Percentiles rank a stretch among this genome's conserved stretches.
phyloP scores from a whole-genome alignment of 2,113 vertebrate genomes.

The Amblyornis subalaris region DNA sequence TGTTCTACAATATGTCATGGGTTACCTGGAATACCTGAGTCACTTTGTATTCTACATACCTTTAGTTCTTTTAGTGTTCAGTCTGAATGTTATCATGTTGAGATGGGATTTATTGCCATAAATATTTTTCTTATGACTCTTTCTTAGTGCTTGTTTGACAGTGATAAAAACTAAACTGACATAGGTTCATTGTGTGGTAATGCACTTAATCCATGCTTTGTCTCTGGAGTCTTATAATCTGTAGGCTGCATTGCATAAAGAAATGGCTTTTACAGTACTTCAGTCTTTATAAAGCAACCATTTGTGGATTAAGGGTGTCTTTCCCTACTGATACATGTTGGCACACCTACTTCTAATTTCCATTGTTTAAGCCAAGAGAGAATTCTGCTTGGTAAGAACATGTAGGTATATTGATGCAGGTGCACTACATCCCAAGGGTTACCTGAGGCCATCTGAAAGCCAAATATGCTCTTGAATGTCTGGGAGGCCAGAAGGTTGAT shows the following conservation, averaged over 20 bases:
- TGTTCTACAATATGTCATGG: background rate
- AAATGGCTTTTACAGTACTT: conserved; percentile 27
- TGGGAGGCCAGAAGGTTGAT: background rate
- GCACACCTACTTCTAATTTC: conserved; percentile 31
- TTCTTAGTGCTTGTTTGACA: background rate
- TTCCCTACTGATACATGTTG: background rate
- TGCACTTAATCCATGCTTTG: conserved; percentile 25
- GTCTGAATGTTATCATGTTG: conserved; percentile 25
- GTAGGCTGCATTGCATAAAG: background rate
- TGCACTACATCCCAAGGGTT: conserved; percentile 11
- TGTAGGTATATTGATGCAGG: conserved; percentile 22
- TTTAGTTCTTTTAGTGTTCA: background rate
- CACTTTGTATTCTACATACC: background rate
- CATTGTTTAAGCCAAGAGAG: background rate
- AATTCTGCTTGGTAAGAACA: background rate
- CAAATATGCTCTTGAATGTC: background rate
- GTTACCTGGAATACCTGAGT: conserved; percentile 18
- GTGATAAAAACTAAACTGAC: conserved; percentile 31
- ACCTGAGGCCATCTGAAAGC: background rate
- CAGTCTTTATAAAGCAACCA: conserved; percentile 31
- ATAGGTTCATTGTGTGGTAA: conserved; percentile 37
- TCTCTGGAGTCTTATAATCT: conserved; percentile 11
- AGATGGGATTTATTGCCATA: conserved; percentile 42
- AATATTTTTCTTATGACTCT: conserved; percentile 51
- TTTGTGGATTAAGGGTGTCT: conserved; percentile 45